These are phyloP conservation scores for Drosophila subobscura DNA, from an alignment of 1,140 invertebrate species.

Conservation along the genomic window DNA sequence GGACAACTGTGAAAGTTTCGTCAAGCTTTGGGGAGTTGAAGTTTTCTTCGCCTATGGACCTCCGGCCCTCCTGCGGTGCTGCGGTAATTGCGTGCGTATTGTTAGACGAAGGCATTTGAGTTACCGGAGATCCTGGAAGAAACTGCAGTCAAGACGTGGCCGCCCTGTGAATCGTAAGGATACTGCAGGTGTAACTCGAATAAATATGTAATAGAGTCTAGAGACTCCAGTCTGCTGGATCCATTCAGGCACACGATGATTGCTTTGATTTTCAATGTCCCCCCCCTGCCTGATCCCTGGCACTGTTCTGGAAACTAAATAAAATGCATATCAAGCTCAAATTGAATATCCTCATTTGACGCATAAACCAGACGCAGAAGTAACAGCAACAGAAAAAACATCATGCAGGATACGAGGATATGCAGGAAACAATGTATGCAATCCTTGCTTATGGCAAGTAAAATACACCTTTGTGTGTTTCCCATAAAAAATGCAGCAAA, in stretches of 20 bases:
- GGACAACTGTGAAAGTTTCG: conserved; percentile 71
- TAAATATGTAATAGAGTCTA: conserved; percentile 32
- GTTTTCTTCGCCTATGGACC: conserved; percentile 41
- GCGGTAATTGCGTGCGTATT: conserved; percentile 80
- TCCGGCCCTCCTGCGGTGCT: conserved; percentile 37
- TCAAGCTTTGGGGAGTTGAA: conserved; percentile 61
- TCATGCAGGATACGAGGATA: background rate
- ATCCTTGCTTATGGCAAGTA: conserved; percentile 52
- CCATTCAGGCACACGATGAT: conserved; percentile 20
- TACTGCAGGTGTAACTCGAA: conserved; percentile 30
- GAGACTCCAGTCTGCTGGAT: too few relatives aligned
- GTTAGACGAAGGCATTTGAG: conserved; percentile 51
- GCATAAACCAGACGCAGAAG: conserved; percentile 33
- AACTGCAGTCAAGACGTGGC: conserved; percentile 46
- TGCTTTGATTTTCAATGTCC: conserved; percentile 65
- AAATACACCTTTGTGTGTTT: conserved; percentile 66
- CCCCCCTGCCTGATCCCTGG: too few relatives aligned
- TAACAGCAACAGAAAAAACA: conserved; percentile 25
- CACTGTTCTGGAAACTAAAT: conserved; percentile 17
- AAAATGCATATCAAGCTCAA: conserved; percentile 66
- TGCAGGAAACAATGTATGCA: conserved; percentile 60
- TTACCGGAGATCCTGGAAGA: conserved; percentile 3
- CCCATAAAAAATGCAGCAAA: conserved; percentile 50
- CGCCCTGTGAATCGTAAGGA: background rate
- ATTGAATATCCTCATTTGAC: conserved; percentile 73